Percentiles rank a stretch among this genome's conserved stretches.
Conservation (phyloP, 2,113 vertebrate genomes). For the Camelus dromedarius region DNA sequence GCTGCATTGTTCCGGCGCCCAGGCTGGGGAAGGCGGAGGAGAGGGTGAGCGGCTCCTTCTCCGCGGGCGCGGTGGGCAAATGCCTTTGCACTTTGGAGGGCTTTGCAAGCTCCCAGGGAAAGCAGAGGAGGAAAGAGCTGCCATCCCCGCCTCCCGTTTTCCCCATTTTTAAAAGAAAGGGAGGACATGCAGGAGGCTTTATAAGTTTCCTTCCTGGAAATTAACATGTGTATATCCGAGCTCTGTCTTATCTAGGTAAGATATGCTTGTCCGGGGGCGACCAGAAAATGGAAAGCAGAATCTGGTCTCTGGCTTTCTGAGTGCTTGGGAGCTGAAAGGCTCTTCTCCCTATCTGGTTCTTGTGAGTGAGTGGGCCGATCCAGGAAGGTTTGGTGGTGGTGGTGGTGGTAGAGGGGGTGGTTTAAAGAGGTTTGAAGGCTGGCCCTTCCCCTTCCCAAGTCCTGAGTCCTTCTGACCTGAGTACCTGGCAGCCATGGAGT, state of each 20-base stretch:
- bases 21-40: constrained; percentile 68
- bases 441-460: not conserved
- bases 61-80: constrained; percentile 30
- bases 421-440: constrained; percentile 53
- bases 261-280: constrained; percentile 39
- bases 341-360: constrained; percentile 31
- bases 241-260: constrained; percentile 70
- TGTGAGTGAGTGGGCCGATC: constrained; percentile 15
- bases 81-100: constrained; percentile 75
- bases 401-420: not conserved
- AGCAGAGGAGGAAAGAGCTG: not conserved
- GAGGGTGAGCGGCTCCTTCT: not conserved
- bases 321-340: not conserved
- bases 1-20: constrained; percentile 82
- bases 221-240: constrained; percentile 52
- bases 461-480: not conserved
- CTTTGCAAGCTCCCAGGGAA: constrained; percentile 30
- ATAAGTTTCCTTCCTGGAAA: constrained; percentile 77
- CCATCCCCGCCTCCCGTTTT: no score
- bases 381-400: not conserved
- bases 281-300: constrained; percentile 21
- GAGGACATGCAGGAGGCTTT: constrained; percentile 30
- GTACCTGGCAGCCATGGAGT: not conserved
- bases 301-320: constrained; percentile 1
- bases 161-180: constrained; percentile 49